phyloP scores from a whole-genome alignment of 2,113 vertebrate genomes.

The Perca flavescens region DNA sequence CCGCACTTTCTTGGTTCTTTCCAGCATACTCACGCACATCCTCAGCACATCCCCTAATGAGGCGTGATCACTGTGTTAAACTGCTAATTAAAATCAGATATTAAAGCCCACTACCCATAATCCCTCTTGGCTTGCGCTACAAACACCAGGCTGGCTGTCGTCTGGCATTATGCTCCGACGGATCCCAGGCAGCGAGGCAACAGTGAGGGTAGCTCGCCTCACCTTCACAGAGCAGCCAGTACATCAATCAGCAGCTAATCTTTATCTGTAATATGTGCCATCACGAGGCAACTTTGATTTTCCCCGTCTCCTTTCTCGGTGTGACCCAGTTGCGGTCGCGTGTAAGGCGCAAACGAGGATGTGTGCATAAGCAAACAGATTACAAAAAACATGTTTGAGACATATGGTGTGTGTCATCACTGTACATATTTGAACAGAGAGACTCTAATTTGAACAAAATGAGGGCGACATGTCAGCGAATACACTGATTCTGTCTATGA shows the following conservation, averaged over 20 bases:
- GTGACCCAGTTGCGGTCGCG: not conserved
- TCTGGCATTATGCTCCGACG: conserved; percentile 50
- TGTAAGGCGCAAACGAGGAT: conserved; percentile 10
- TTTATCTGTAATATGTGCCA: conserved; percentile 31
- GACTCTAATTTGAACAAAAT: conserved; percentile 69
- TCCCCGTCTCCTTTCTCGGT: not conserved
- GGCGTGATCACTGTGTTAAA: conserved; percentile 84
- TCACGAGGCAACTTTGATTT: conserved; percentile 23
- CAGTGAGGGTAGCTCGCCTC: conserved; percentile 42
- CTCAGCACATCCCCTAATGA: conserved; percentile 80
- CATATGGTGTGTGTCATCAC: conserved; percentile 36
- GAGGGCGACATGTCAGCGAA: conserved; percentile 57
- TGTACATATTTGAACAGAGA: conserved; percentile 66
- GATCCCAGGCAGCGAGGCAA: conserved; percentile 45
- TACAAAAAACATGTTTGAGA: conserved; percentile 14
- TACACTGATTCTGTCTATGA: conserved; percentile 57
- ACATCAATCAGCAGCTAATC: conserved; percentile 59
- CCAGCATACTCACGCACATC: conserved; percentile 54
- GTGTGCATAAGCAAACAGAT: conserved; percentile 37
- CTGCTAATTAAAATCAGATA: conserved; percentile 87
- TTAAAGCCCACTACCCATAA: conserved; percentile 83
- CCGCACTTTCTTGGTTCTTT: conserved; percentile 45
- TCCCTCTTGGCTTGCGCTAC: conserved; percentile 79
- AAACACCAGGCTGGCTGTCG: conserved; percentile 76
- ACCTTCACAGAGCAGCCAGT: conserved; percentile 58